phyloP scores from a whole-genome alignment of 2,113 vertebrate genomes.

The Acinonyx jubatus region DNA sequence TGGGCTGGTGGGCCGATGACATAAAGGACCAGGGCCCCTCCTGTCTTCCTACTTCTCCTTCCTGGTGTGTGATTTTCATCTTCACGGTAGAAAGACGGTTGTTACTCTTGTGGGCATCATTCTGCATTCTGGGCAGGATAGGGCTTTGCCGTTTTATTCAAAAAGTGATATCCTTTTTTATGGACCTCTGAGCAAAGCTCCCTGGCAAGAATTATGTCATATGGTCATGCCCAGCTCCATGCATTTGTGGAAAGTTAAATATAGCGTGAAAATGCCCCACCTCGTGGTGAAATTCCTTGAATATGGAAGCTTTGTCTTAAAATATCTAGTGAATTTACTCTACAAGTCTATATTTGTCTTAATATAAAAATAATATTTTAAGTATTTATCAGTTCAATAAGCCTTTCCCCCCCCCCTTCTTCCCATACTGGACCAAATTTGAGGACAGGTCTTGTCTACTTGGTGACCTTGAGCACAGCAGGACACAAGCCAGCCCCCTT shows the following conservation, averaged over 20 bases:
- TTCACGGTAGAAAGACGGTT: accelerated
- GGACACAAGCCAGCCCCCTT: accelerated
- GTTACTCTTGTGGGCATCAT: accelerated
- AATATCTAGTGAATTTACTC: neutral
- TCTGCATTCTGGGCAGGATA: neutral
- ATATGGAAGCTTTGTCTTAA: neutral
- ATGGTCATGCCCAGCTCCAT: accelerated
- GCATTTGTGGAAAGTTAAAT: neutral
- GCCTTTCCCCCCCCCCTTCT: neutral
- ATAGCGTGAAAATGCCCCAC: neutral
- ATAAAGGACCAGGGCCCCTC: accelerated
- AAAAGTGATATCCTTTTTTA: no score
- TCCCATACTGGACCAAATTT: neutral
- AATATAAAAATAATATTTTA: neutral
- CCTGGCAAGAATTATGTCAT: neutral
- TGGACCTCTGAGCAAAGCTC: neutral
- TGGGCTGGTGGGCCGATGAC: accelerated
- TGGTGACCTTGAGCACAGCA: neutral
- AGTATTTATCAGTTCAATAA: neutral
- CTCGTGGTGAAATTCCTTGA: neutral
- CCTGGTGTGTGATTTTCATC: neutral
- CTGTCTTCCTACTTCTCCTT: neutral
- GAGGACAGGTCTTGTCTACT: neutral
- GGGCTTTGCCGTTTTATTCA: neutral
- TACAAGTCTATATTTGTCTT: neutral